phyloP scores from a whole-genome alignment of 2,888 invertebrate species.

The Euzetes globulus region DNA sequence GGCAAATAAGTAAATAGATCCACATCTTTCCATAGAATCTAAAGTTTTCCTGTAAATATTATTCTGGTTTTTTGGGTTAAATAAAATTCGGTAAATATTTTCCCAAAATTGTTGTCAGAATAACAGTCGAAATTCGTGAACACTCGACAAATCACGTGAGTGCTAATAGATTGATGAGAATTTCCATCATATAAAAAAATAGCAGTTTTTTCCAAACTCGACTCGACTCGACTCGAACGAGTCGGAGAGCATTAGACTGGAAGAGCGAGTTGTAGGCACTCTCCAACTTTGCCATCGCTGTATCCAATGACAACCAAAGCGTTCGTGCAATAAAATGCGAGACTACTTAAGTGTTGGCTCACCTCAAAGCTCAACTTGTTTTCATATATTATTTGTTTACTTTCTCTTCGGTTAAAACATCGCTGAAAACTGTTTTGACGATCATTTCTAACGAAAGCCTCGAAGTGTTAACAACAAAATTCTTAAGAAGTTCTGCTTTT shows the following conservation, averaged over 20 bases:
- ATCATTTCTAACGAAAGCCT: no score
- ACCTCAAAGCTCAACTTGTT: constrained; percentile 19
- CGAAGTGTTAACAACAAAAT: no score
- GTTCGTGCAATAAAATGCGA: not conserved
- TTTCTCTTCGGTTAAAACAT: not conserved
- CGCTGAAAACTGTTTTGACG: no score
- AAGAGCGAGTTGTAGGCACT: not conserved
- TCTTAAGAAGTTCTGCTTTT: no score
- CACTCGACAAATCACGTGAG: not conserved
- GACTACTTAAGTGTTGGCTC: constrained; percentile 22
- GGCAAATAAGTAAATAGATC: no score
- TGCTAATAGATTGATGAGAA: not conserved
- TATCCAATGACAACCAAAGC: not conserved
- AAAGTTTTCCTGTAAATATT: no score
- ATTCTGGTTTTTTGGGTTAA: no score
- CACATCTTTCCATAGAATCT: no score
- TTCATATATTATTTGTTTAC: constrained; percentile 10
- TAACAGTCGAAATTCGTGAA: no score
- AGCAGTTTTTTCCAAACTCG: constrained; percentile 1
- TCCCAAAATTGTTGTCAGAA: no score
- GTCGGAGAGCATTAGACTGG: not conserved
- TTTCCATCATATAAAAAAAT: not conserved
- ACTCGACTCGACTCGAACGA: not conserved
- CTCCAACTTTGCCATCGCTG: not conserved
- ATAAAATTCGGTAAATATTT: no score